Evolutionary conservation across 2,113 vertebrate species (phyloP).

Genomic region (Albula goreensis): DNA sequence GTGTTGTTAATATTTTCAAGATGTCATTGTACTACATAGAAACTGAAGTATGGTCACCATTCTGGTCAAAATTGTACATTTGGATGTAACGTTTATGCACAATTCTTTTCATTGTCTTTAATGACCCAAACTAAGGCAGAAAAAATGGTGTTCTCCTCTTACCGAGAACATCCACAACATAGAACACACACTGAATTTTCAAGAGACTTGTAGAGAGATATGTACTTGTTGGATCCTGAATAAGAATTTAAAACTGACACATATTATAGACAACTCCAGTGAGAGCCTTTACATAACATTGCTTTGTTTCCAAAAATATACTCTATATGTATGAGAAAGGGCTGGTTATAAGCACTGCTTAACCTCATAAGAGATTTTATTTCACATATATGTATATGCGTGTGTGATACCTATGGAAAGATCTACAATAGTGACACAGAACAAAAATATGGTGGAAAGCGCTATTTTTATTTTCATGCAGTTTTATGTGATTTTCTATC

Average conservation of each 20-base stretch:
- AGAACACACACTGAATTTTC: neutral
- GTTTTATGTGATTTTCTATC: slow-evolving; percentile 80
- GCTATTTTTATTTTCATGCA: slow-evolving; percentile 79
- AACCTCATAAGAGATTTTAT: neutral
- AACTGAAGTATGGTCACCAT: neutral
- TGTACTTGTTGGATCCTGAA: too few species aligned
- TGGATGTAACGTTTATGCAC: neutral
- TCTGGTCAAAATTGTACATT: neutral
- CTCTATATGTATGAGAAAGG: neutral
- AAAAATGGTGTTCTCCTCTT: neutral
- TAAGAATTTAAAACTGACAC: neutral
- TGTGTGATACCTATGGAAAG: neutral
- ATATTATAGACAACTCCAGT: neutral
- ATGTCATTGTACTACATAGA: neutral
- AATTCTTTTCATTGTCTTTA: neutral
- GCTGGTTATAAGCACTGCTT: neutral
- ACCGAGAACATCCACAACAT: neutral
- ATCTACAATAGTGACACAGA: slow-evolving; percentile 1
- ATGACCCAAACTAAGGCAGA: neutral
- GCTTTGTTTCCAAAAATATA: neutral
- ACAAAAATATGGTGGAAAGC: slow-evolving; percentile 41
- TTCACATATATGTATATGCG: neutral
- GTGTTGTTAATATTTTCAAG: neutral
- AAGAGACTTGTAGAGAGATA: neutral
- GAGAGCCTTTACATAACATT: neutral